Conservation (phyloP, 2,113 vertebrate species). For the Beaufortia kweichowensis region DNA sequence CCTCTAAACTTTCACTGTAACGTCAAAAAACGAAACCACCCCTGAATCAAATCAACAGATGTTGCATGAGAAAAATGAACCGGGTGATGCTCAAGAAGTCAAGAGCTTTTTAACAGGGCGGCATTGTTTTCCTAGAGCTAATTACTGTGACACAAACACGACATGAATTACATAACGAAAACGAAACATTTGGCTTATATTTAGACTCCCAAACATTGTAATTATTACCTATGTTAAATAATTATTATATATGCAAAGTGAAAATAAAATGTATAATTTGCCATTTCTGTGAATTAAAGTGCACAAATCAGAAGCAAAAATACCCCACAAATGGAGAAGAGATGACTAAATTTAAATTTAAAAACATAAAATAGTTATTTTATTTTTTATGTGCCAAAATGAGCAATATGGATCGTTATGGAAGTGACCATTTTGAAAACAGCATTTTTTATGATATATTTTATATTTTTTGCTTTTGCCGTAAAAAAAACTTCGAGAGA, state of each 20-base stretch:
- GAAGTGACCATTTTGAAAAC: too few relatives aligned
- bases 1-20: constrained; percentile 4
- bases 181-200: background rate
- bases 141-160: constrained; percentile 1
- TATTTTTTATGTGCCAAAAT: too few relatives aligned
- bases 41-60: background rate
- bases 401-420: too few relatives aligned
- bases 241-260: background rate
- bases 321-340: too few relatives aligned
- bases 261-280: too few relatives aligned
- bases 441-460: too few relatives aligned
- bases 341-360: too few relatives aligned
- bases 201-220: background rate
- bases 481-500: too few relatives aligned
- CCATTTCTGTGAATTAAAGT: too few relatives aligned
- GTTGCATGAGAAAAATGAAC: constrained; percentile 24
- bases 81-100: background rate
- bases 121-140: background rate
- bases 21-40: background rate
- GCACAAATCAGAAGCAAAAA: too few relatives aligned
- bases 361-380: too few relatives aligned
- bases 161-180: constrained; percentile 1
- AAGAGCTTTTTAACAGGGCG: background rate
- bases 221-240: background rate
- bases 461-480: too few relatives aligned